phyloP scores from a whole-genome alignment of 2,113 vertebrate species.

The Indicator maculatus region DNA sequence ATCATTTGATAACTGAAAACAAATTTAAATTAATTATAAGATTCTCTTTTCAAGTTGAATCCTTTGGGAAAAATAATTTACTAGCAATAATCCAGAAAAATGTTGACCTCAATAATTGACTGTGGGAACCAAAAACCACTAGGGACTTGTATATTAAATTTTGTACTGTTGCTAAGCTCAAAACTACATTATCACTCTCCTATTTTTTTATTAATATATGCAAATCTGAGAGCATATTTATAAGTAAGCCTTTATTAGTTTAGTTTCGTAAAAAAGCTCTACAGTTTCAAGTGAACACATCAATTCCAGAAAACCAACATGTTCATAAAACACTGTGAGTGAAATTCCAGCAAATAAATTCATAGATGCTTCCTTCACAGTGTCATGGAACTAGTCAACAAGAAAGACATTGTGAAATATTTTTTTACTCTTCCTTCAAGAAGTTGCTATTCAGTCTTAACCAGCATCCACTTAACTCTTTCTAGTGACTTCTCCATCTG shows the following conservation, averaged over 20 bases:
- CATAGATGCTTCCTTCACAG: not conserved
- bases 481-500: not conserved
- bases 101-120: not conserved
- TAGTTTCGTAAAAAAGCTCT: not conserved
- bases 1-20: not conserved
- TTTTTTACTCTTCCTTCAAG: not conserved
- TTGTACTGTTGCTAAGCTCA: not conserved
- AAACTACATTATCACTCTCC: not conserved
- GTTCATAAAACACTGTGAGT: not conserved
- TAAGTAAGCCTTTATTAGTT: not conserved
- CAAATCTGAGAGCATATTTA: not conserved
- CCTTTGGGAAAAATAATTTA: not conserved
- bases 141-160: not conserved
- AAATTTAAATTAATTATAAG: not conserved
- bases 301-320: not conserved
- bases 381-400: not conserved
- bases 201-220: slow-evolving; percentile 8
- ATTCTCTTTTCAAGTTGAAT: not conserved
- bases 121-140: not conserved
- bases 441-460: not conserved
- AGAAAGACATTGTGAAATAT: not conserved
- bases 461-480: not conserved
- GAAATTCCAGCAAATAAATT: not conserved
- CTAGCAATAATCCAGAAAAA: not conserved
- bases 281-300: not conserved